These are phyloP conservation scores for Molossus molossus DNA, from an alignment of 2,797 vertebrate genomes.

Conservation along the genomic window DNA sequence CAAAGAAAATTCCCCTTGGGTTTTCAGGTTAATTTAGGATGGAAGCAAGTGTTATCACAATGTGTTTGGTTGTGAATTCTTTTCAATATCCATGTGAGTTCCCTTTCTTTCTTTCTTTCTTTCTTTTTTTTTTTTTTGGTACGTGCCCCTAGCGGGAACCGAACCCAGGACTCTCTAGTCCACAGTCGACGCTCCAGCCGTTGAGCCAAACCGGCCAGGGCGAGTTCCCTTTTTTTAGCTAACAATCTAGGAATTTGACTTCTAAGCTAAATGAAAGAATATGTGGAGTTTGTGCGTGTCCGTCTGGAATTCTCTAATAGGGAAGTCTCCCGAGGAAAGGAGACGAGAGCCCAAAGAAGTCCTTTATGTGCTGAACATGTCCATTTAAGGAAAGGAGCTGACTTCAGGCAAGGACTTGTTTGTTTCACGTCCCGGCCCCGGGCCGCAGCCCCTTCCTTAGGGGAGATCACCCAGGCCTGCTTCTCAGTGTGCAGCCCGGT, in stretches of 20 bases:
- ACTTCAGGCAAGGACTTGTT: background rate
- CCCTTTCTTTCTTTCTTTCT: background rate
- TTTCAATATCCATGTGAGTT: background rate
- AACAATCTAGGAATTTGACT: background rate
- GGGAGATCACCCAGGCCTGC: background rate
- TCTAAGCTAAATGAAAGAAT: slow-evolving; percentile 49
- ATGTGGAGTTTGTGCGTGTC: background rate
- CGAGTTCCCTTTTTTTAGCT: background rate
- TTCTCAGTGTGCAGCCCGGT: background rate
- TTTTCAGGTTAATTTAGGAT: slow-evolving; percentile 19
- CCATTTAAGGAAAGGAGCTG: background rate
- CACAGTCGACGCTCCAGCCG: no score
- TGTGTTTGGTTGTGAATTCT: slow-evolving; percentile 45
- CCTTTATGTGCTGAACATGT: background rate
- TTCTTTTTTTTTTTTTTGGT: no score
- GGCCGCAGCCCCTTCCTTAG: background rate
- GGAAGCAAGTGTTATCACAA: background rate
- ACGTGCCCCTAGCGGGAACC: no score
- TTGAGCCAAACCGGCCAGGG: no score
- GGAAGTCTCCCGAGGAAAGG: background rate
- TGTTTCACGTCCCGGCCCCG: background rate
- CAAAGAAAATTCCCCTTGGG: background rate
- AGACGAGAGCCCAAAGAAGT: background rate
- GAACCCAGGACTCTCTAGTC: no score
- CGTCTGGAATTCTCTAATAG: background rate